Percentiles rank a stretch among this genome's conserved stretches.
phyloP scores from a whole-genome alignment of 92 coral and sea anemone genomes.

The Bergia sp. region DNA sequence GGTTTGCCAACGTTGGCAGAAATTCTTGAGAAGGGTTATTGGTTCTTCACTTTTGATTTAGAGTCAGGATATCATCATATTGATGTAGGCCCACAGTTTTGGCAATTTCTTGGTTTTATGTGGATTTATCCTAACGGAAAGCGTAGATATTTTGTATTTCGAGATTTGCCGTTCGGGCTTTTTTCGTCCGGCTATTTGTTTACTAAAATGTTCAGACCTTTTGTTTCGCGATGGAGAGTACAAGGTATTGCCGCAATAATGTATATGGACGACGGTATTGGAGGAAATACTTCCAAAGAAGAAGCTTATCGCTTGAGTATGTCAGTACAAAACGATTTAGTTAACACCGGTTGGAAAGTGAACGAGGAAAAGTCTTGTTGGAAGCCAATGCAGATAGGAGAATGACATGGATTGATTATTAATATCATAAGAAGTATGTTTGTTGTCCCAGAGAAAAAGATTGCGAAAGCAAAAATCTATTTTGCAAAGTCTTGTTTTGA shows the following conservation, averaged over 20 bases:
- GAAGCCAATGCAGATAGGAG: conserved; percentile 50
- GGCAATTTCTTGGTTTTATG: background rate
- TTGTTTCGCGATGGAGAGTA: conserved; percentile 57
- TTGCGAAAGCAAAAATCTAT: background rate
- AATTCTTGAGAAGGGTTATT: conserved; percentile 49
- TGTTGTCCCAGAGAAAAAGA: conserved; percentile 9
- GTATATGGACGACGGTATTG: conserved; percentile 62
- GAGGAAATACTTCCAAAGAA: background rate
- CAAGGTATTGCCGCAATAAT: conserved; percentile 37
- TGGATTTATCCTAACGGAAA: conserved; percentile 29
- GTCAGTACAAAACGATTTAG: conserved; percentile 20
- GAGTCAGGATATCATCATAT: conserved; percentile 53
- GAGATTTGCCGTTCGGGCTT: conserved; percentile 38
- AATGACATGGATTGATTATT: conserved; percentile 42
- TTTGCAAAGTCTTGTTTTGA: background rate
- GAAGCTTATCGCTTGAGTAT: conserved; percentile 4
- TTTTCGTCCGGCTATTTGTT: conserved; percentile 42
- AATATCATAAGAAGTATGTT: background rate
- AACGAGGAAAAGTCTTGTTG: conserved; percentile 33
- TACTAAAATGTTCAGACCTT: conserved; percentile 45
- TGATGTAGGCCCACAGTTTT: background rate
- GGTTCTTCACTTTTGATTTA: conserved; percentile 61
- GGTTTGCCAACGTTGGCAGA: conserved; percentile 54
- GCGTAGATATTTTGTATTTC: conserved; percentile 36
- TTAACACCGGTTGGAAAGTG: conserved; percentile 40